These are phyloP conservation scores for Trematocara stigmaticum DNA, from an alignment of 2,113 vertebrate genomes.

Conservation along the genomic window DNA sequence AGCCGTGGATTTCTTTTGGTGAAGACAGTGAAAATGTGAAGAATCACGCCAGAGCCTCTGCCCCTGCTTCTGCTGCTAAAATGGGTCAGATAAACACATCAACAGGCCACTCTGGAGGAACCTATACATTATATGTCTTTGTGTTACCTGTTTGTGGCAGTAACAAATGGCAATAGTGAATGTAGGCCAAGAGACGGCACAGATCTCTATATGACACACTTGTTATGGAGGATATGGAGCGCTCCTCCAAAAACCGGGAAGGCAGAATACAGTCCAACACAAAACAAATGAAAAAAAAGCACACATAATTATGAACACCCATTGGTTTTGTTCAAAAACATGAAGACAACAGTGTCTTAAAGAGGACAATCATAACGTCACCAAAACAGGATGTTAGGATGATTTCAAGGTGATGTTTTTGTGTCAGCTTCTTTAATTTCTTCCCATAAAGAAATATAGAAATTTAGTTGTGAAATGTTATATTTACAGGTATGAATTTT, in stretches of 20 bases:
- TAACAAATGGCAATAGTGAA: constrained; percentile 71
- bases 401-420: not conserved
- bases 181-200: constrained; percentile 74
- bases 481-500: not conserved
- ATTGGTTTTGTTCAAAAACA: not conserved
- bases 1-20: constrained; percentile 1
- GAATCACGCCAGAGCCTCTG: not conserved
- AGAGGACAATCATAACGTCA: not conserved
- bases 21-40: constrained; percentile 15
- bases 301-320: not conserved
- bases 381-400: not conserved
- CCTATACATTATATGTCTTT: not conserved
- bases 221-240: constrained; percentile 67
- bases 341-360: not conserved
- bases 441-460: not conserved
- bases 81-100: constrained; percentile 1
- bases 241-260: constrained; percentile 37
- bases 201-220: constrained; percentile 67
- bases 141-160: constrained; percentile 57
- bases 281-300: not conserved
- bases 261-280: constrained; percentile 21
- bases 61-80: constrained; percentile 13
- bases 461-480: not conserved
- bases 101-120: not conserved
- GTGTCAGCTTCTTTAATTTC: not conserved